Percentiles rank a stretch among this genome's conserved stretches.
Evolutionary conservation across 2,797 vertebrate genomes (phyloP).

Genomic region (Crypturellus tataupa): DNA sequence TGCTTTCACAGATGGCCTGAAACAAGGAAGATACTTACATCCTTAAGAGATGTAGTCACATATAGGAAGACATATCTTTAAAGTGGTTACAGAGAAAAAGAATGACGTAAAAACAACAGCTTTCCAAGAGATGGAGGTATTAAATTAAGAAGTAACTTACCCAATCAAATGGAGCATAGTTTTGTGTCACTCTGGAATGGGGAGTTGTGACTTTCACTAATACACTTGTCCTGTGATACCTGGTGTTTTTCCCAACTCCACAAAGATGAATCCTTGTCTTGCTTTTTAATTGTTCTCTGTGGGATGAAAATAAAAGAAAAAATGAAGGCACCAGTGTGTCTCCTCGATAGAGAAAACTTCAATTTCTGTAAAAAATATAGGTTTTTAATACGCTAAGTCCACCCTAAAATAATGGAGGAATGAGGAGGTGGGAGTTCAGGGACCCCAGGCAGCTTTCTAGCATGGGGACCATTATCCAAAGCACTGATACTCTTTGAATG

Average conservation of each 20-base stretch:
- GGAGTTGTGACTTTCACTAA: background rate
- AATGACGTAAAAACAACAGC: background rate
- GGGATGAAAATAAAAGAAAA: background rate
- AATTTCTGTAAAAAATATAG: background rate
- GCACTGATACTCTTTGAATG: background rate
- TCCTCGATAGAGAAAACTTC: background rate
- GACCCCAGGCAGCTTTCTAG: background rate
- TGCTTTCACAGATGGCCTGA: background rate
- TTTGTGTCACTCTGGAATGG: background rate
- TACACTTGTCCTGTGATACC: accelerated
- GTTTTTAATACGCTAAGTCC: background rate
- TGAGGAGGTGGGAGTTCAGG: background rate
- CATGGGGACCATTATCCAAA: background rate
- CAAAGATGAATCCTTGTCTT: background rate
- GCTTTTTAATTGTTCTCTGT: background rate
- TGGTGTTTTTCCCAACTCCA: background rate
- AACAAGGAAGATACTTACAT: background rate
- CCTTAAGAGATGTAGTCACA: background rate
- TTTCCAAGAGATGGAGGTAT: background rate
- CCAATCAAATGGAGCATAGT: background rate
- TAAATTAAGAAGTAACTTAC: background rate
- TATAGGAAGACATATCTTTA: background rate
- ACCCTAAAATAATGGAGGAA: background rate
- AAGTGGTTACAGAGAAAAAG: background rate
- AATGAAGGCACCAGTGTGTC: background rate